Conservation (phyloP, 1,140 invertebrate species). For the Drosophila leontia region DNA sequence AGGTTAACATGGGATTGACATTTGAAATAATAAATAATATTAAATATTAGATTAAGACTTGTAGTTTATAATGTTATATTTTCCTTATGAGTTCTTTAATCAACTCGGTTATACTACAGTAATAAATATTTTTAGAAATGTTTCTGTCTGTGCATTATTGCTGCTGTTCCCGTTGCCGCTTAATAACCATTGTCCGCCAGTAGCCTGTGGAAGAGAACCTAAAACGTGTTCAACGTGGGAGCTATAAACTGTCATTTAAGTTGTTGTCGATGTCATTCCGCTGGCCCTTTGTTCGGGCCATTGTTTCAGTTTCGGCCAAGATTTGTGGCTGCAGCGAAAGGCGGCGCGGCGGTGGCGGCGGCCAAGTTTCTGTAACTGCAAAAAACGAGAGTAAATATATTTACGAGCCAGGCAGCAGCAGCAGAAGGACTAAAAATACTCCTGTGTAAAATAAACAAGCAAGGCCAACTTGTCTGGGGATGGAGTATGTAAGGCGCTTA, state of each 20-base stretch:
- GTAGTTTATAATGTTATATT: too few species aligned
- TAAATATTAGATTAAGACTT: too few species aligned
- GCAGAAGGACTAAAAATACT: conserved; percentile 65
- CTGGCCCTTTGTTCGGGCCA: conserved; percentile 32
- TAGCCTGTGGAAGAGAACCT: conserved; percentile 12
- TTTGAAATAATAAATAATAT: too few species aligned
- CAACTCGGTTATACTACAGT: too few species aligned
- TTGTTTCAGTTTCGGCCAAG: conserved; percentile 68
- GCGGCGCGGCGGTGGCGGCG: conserved; percentile 12
- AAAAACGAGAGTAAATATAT: conserved; percentile 81
- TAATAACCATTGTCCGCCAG: conserved; percentile 74
- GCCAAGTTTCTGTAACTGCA: conserved; percentile 60
- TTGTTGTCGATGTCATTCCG: conserved; percentile 80
- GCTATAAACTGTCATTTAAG: conserved; percentile 83
- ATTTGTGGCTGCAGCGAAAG: conserved; percentile 71
- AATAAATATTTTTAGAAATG: too few species aligned
- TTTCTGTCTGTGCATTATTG: conserved; percentile 39
- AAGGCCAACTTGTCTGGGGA: conserved; percentile 31
- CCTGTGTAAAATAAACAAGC: conserved; percentile 77
- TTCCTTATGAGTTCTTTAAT: too few species aligned
- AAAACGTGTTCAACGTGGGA: conserved; percentile 73
- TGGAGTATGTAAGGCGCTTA: conserved; percentile 46
- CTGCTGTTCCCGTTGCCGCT: conserved; percentile 44
- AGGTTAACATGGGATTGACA: too few species aligned
- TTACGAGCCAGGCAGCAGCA: conserved; percentile 60